Percentiles rank a stretch among this genome's conserved stretches.
These are phyloP conservation scores for Palythoa caribaeorum DNA, from an alignment of 92 coral and sea anemone species.

Conservation along the genomic window DNA sequence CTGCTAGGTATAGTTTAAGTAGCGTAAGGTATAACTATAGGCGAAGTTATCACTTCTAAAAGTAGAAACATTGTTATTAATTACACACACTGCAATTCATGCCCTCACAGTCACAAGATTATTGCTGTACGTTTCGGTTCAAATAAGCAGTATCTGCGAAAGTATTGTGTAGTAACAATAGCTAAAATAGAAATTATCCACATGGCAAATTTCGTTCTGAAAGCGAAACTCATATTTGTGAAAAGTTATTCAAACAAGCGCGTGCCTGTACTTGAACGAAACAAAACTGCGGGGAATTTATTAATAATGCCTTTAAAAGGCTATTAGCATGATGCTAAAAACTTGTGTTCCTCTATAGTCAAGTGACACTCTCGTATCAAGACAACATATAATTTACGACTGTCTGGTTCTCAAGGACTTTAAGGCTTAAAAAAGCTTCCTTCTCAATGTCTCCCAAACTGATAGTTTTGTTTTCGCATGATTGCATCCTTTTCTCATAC, in stretches of 20 bases:
- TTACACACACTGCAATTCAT: neutral
- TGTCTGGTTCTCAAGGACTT: slow-evolving; percentile 35
- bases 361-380: neutral
- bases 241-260: neutral
- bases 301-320: neutral
- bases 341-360: neutral
- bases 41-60: neutral
- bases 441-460: neutral
- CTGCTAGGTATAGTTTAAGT: neutral
- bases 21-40: neutral
- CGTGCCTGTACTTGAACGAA: slow-evolving; percentile 7
- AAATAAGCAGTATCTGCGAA: neutral
- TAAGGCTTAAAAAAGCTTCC: neutral
- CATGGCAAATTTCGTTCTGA: neutral
- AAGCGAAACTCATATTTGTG: neutral
- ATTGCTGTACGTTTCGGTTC: neutral
- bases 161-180: too few species aligned
- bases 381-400: neutral
- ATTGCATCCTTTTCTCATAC: too few species aligned
- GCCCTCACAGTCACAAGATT: neutral
- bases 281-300: neutral
- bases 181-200: neutral
- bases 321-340: neutral
- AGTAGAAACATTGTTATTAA: neutral
- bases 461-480: too few species aligned